phyloP scores from a whole-genome alignment of 2,888 invertebrate species.

The Acleris cristana region DNA sequence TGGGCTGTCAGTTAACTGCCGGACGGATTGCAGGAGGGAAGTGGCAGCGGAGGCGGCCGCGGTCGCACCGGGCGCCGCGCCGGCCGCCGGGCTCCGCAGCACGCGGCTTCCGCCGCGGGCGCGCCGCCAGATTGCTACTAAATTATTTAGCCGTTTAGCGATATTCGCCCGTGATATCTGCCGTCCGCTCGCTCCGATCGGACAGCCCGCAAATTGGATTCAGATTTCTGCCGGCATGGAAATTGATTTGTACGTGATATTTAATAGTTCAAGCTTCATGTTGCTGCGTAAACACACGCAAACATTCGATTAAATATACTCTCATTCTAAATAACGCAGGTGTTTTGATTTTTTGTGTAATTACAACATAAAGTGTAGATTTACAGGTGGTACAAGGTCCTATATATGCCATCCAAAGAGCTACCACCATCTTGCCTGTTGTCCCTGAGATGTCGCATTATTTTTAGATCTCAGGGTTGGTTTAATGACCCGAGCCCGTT shows the following conservation, averaged over 20 bases:
- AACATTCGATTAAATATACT: slow-evolving; percentile 37
- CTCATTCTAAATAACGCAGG: not conserved
- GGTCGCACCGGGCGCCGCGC: slow-evolving; percentile 27
- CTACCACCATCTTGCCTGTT: too few species aligned
- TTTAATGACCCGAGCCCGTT: not conserved
- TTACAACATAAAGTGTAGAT: too few species aligned
- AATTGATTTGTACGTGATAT: slow-evolving; percentile 81
- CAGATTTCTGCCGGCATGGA: slow-evolving; percentile 77
- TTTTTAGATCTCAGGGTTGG: not conserved
- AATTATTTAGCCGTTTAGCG: slow-evolving; percentile 83
- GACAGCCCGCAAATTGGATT: slow-evolving; percentile 83
- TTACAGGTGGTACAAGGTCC: too few species aligned
- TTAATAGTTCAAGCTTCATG: slow-evolving; percentile 66
- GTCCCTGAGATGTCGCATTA: not conserved
- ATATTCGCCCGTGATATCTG: slow-evolving; percentile 78
- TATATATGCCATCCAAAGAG: too few species aligned
- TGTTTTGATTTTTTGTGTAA: not conserved
- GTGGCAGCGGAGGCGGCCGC: slow-evolving; percentile 1
- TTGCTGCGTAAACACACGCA: slow-evolving; percentile 54
- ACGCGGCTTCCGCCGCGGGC: slow-evolving; percentile 51
- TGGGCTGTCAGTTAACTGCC: slow-evolving; percentile 28
- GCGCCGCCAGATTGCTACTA: slow-evolving; percentile 73
- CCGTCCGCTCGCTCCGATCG: slow-evolving; percentile 69
- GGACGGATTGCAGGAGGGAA: slow-evolving; percentile 38
- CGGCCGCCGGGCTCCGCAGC: slow-evolving; percentile 44